phyloP scores from a whole-genome alignment of 2,888 invertebrate species.

The Poecilobothrus nobilitatus region DNA sequence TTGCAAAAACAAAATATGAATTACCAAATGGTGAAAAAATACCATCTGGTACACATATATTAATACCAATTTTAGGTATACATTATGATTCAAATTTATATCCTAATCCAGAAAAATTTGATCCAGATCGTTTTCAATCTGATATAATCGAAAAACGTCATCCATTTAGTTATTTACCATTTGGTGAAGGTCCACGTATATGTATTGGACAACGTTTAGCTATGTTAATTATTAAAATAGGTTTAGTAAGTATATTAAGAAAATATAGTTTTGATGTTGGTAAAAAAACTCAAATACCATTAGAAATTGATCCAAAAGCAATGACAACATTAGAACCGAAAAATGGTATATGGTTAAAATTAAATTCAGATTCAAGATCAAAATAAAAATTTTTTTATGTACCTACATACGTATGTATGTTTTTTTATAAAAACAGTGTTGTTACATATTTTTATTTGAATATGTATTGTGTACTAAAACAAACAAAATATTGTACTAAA shows the following conservation, averaged over 20 bases:
- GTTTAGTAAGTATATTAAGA: constrained; percentile 6
- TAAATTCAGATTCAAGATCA: neutral
- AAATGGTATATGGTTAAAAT: constrained; percentile 1
- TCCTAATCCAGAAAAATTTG: constrained; percentile 37
- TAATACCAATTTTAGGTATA: constrained; percentile 34
- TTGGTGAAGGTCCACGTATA: constrained; percentile 28
- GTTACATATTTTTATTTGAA: too few species aligned
- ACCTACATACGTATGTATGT: too few species aligned
- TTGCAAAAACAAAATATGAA: neutral
- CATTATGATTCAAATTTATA: constrained; percentile 39
- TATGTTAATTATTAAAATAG: constrained; percentile 22
- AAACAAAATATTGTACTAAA: too few species aligned
- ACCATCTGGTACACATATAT: constrained; percentile 25
- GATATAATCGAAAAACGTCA: constrained; percentile 47
- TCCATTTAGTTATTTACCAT: constrained; percentile 26
- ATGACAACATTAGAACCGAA: neutral
- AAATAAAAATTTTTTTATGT: too few species aligned
- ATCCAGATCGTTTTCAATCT: constrained; percentile 46
- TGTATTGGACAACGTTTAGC: constrained; percentile 27
- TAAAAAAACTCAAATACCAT: neutral
- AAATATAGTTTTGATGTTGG: neutral
- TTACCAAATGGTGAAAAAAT: neutral
- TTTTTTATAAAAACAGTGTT: too few species aligned
- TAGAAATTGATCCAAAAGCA: neutral
- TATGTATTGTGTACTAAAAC: too few species aligned